Percentiles rank a stretch among this genome's conserved stretches.
phyloP scores from a whole-genome alignment of 2,888 invertebrate genomes.

The Microctonus brassicae region DNA sequence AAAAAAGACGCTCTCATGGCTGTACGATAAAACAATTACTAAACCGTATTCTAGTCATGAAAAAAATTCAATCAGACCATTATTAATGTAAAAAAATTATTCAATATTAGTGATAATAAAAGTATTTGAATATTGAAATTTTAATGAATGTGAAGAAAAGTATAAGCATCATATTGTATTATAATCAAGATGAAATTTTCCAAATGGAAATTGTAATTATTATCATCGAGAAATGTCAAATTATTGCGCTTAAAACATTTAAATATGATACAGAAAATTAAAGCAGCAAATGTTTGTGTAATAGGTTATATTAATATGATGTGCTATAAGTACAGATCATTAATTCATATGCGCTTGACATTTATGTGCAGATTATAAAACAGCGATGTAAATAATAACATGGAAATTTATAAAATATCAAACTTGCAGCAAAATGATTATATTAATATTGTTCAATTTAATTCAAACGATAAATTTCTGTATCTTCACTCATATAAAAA shows the following conservation, averaged over 20 bases:
- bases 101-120: not conserved
- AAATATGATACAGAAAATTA: not conserved
- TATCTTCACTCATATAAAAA: not conserved
- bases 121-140: no score
- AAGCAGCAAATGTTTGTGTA: not conserved
- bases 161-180: no score
- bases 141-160: no score
- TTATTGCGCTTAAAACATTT: not conserved
- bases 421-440: not conserved
- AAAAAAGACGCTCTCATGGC: slow-evolving; percentile 60
- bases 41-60: slow-evolving; percentile 52
- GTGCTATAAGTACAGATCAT: not conserved
- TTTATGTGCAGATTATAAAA: not conserved
- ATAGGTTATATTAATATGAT: not conserved
- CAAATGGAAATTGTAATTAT: no score
- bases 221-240: no score
- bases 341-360: not conserved
- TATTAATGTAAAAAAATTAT: not conserved
- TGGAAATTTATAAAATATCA: not conserved
- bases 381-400: not conserved
- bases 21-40: slow-evolving; percentile 48
- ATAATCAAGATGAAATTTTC: no score
- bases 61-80: slow-evolving; percentile 23
- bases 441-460: not conserved
- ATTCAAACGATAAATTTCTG: not conserved